A percentile compares a stretch with the other conserved stretches of the same genome.
phyloP scores from a whole-genome alignment of 2,113 vertebrate genomes.

The Rutilus rutilus region DNA sequence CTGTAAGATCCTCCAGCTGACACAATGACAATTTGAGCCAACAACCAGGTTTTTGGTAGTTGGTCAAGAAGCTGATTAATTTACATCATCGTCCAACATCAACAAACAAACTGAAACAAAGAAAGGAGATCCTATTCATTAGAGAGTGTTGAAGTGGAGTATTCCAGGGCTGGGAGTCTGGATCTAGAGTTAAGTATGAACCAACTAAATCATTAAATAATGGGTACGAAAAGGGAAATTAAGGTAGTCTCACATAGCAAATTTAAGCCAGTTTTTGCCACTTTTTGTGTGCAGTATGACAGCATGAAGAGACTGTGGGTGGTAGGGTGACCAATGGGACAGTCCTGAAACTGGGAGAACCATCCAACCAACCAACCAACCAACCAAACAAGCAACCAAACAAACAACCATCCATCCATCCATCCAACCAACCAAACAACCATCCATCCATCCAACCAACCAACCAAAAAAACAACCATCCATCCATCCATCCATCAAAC shows the following conservation, averaged over 20 bases:
- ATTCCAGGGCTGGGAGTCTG: not conserved
- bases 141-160: not conserved
- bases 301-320: not conserved
- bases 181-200: not conserved
- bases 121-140: not conserved
- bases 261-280: not conserved
- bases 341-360: no score
- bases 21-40: not conserved
- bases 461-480: no score
- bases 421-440: no score
- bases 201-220: not conserved
- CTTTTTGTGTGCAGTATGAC: not conserved
- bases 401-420: no score
- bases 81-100: not conserved
- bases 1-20: not conserved
- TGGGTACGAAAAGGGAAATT: not conserved
- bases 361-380: no score
- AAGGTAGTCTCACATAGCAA: not conserved
- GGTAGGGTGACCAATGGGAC: no score
- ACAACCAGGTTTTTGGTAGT: slow-evolving; percentile 8
- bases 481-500: no score
- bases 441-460: no score
- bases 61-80: not conserved
- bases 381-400: no score
- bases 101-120: slow-evolving; percentile 23